Base-by-base conservation (phyloP, 2,113 vertebrate genomes). In the Prunella himalayana region DNA sequence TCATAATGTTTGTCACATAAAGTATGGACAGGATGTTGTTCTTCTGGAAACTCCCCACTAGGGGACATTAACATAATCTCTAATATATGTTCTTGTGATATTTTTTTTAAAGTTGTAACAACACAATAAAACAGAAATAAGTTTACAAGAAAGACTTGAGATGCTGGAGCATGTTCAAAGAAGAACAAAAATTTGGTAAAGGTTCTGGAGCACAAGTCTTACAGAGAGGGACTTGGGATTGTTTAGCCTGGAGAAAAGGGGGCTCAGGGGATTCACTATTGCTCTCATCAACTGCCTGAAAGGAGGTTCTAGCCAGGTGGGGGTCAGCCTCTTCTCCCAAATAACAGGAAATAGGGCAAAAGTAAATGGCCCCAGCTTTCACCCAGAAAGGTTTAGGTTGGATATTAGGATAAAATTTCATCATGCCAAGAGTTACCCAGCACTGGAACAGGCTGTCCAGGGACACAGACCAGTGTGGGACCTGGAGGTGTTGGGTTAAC, bases 191-290 rank as follows among this genome's bases (percentile, higher is more conserved):
- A 2, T 5, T n/a, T 69, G 21, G 6, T 37, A 18, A 53, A 42
- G 13, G 3, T 7, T 44, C 57, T 57, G 33, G 37, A 64, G 19
- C 10, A n/a, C 33, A 44, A 33, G 33, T 57, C 6, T 39, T 64
- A 15, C 0, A 1, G 33, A 31, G 23, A 57, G 47, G 21, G 8
- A 42, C 2, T 11, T 42, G 41, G 10, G 10, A 2, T 15, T 31
- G 30, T 23, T 82, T 16, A 51, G 28, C 37, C 44, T 31, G 28
- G 70, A 57, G 16, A 16, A 71, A 51, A 65, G 37, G 37, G 69
- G 33, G 19, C 7, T 81, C 30, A 41, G 39, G 37, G 10, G 12
- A 13, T 10, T 3, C 8, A 8, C 31, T 25, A 6, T 2, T 33
- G 14, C 33, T 41, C 23, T 24, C 27, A 69, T 27, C 45, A 68